Base-by-base conservation (phyloP, 2,888 invertebrate genomes). In the Resseliella maxima region DNA sequence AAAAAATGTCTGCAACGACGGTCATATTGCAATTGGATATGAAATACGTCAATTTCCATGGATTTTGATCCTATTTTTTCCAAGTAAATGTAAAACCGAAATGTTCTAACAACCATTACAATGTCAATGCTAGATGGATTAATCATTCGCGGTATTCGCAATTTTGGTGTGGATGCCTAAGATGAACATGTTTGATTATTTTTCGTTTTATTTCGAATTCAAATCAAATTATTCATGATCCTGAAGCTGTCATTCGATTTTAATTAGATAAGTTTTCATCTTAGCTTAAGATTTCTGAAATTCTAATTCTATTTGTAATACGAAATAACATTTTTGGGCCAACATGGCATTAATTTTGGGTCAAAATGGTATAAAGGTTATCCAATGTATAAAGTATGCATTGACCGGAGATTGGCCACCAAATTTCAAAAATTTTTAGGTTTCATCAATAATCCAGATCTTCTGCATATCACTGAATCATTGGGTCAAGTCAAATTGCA, bases 321-420 rank as follows among this genome's bases (percentile, higher is more conserved):
- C 90, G 90, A 88, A 88, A 54, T 90, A 91, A 10, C 88, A 87
- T 24, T 91, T 91, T 87, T 88, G 89, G 0, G 89, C 91, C 36
- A 99, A 99, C 0, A 92, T 99, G 72, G 99, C 99, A 8, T 92
- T 99, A 86, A 98, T 99, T 89, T 92, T 98, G 72, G 99, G 99
- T 0, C 96, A 97, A 89, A 99, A 99, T 93, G 99, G 99, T 87
- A 96, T 96, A 0, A 99, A 99, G 0, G 95, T 99, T 59, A 98
- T 99, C 88, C 99, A 99, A 91, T 95, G 96, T 87, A 92, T 99
- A 41, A 97, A 97, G 89, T 99, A 95, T 92, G 96, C 96, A 1
- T 94, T 97, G 24, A 97, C 98, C 0, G 98, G 98, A 0, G 96
- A 98, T 88, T 93, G 95, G 91, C 99, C 99, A 0, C 95, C 96